Base-by-base conservation (phyloP, 1,140 invertebrate genomes). In the Brachionus rotundiformis region DNA sequence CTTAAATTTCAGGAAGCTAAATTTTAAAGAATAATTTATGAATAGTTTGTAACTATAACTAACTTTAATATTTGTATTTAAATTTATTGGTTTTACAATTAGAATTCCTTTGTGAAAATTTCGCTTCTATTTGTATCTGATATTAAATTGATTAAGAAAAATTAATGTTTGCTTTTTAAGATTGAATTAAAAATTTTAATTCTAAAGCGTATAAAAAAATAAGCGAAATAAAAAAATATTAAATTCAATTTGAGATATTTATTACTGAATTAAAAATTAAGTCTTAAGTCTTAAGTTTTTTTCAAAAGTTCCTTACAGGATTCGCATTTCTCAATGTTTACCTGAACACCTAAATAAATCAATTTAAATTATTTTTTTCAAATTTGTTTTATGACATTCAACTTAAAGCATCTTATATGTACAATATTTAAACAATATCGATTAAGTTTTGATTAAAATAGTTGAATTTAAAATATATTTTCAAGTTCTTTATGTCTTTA, bases 291-390 rank as follows among this genome's bases (percentile, higher is more conserved):
- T 39, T 11, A 39, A 39, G 47, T 19, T 23, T 54, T 19, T 25
- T 54, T 54, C 23, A 54, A 49, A 54, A 54, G 47, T 54, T 54
- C 47, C 47, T 54, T 19, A 54, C 16, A 54, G 47, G 47, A 54
- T 54, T 54, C 47, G 23, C 47, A 54, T 54, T 54, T 54, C 47
- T 54, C 19, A 23, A 54, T 54, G 47, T 54, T 54, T 54, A 54
- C 47, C 47, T 54, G n/a, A 19, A 8, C 16, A 54, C 47, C 16
- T 19, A 54, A 54, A 54, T 16, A 54, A 25, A 54, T 1, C n/a
- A n/a, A 54, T 54, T 8, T 54, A 54, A 16, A 54, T 54, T 54
- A 7, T 16, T 19, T 54, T 54, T 54, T 7, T 5, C 47, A 54
- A 7, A 41, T 41, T 13, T 10, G n/a, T 41, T 13, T 11, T 11